Evolutionary conservation across 2,888 invertebrate genomes (phyloP), one percentile per base, ranked within the genome.

Genomic region (Rhagonycha lutea): DNA sequence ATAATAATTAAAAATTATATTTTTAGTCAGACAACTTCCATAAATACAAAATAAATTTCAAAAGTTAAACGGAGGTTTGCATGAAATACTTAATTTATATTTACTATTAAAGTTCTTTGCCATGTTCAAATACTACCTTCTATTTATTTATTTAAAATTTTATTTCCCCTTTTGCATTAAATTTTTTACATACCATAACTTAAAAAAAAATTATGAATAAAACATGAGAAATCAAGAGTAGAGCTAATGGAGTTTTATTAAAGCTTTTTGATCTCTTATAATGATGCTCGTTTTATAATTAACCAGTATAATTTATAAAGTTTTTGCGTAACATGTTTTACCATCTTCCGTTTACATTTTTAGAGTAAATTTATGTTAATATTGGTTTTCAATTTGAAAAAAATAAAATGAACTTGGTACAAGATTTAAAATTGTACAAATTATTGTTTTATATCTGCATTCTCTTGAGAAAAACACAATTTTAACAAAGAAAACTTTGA

Each of bases 221-320:
- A 73, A 73, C 73, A 73, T 73, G 63, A 28, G 11, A 73, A 73
- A 73, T 73, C 73, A 73, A 73, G 69, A 68, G 73, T 73, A 69
- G 29, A 69, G 47, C 62, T 73, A 73, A 73, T 73, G 68, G 47
- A 68, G 73, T 69, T 73, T 72, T 69, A 73, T 69, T 69, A 69
- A 32, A 68, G 63, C 73, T 73, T 47, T 73, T 73, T 32, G 73
- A 69, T 62, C 69, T 73, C 69, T 14, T 62, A 32, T 26, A 62
- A 69, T 69, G 62, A 18, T 69, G 62, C 63, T 32, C 62, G 73
- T 61, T 69, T 68, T 63, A 73, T 73, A 73, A 73, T 73, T 73
- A 73, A 28, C 18, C 62, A 14, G 12, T 14, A n/a, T 65, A 65
- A 65, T n/a, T 65, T 65, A 26, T 47, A n/a, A 18, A 24, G n/a